phyloP scores from a whole-genome alignment of 2,113 vertebrate species.

The Microtus pennsylvanicus region DNA sequence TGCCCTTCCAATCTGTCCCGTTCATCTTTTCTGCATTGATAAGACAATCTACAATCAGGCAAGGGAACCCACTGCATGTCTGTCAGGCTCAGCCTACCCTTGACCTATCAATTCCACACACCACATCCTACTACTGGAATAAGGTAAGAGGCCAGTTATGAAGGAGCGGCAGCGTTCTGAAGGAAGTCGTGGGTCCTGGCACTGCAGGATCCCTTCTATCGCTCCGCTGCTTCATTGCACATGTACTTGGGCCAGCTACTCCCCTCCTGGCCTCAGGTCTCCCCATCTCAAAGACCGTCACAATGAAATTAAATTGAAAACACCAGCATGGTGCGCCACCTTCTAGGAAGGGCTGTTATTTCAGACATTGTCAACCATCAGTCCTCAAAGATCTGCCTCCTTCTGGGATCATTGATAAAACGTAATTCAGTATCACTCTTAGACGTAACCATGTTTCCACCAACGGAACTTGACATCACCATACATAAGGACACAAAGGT shows the following conservation, averaged over 20 bases:
- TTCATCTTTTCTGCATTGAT: background rate
- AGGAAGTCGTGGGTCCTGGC: background rate
- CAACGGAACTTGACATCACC: background rate
- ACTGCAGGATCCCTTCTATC: background rate
- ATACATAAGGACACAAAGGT: background rate
- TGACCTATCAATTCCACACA: background rate
- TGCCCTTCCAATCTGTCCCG: rapidly evolving
- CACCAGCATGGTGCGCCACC: background rate
- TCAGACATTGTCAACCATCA: background rate
- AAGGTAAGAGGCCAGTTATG: background rate
- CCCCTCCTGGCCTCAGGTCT: background rate
- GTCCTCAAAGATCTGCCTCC: constrained; percentile 10
- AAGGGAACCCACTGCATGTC: background rate
- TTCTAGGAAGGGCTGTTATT: constrained; percentile 1
- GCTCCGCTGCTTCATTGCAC: background rate
- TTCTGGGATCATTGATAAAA: background rate
- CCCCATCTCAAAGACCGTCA: background rate
- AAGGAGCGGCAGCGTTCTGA: background rate
- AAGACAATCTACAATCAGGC: background rate
- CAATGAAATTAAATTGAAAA: background rate
- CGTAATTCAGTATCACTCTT: background rate
- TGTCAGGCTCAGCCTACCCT: too few species aligned
- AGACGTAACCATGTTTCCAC: background rate
- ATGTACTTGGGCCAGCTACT: background rate
- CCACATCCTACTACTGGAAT: background rate